A percentile compares a stretch with the other conserved stretches of the same genome.
These are phyloP conservation scores for Alexandromys fortis DNA, from an alignment of 2,113 vertebrate species.

Conservation along the genomic window DNA sequence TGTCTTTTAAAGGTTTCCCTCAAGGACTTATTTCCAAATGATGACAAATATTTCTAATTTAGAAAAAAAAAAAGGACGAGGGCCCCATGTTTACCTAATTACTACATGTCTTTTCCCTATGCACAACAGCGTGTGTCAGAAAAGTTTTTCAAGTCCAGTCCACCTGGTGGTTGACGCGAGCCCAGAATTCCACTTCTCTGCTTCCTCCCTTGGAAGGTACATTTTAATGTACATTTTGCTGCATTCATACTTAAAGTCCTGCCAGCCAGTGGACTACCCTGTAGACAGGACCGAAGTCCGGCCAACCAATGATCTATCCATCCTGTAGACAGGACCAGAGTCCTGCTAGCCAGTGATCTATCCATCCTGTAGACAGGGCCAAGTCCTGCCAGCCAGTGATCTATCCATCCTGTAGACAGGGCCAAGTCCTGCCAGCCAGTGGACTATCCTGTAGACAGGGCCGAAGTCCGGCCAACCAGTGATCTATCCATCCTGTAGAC, in stretches of 20 bases:
- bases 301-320: neutral
- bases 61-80: neutral
- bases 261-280: neutral
- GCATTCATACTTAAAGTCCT: neutral
- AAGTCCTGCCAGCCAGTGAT: neutral
- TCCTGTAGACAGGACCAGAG: neutral
- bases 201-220: neutral
- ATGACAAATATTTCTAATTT: slow-evolving; percentile 61
- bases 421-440: neutral
- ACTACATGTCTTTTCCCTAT: neutral
- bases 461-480: neutral
- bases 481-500: no score
- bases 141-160: neutral
- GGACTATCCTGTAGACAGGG: neutral
- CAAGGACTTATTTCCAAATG: slow-evolving; percentile 50
- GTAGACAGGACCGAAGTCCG: neutral
- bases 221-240: neutral
- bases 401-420: neutral
- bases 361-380: no score
- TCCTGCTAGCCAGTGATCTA: neutral
- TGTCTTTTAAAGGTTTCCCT: slow-evolving; percentile 41
- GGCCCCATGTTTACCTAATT: neutral
- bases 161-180: neutral
- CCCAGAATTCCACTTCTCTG: neutral
- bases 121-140: neutral